Evolutionary conservation across 2,888 invertebrate genomes (phyloP).

Genomic region (Drosophila rubida): DNA sequence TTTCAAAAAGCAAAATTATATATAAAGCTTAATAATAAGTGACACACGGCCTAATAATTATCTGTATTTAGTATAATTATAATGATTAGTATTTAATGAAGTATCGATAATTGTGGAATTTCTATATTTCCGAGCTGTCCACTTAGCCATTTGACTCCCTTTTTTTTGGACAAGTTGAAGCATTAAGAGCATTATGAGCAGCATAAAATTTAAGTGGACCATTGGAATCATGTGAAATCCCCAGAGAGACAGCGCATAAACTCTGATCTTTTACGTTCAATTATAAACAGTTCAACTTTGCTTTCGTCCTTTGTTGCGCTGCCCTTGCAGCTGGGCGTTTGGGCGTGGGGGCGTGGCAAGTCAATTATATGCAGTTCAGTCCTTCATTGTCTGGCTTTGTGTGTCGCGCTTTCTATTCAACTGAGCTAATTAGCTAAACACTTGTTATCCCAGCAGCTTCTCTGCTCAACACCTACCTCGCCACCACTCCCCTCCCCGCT

Average conservation of each 20-base stretch:
- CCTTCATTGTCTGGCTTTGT: slow-evolving; percentile 25
- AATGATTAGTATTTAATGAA: too few relatives aligned
- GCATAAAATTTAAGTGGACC: not conserved
- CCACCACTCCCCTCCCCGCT: too few relatives aligned
- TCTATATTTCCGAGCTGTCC: too few relatives aligned
- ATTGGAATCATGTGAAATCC: slow-evolving; percentile 16
- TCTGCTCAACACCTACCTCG: slow-evolving; percentile 4
- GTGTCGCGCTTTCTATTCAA: slow-evolving; percentile 42
- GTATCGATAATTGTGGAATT: too few relatives aligned
- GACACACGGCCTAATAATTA: too few relatives aligned
- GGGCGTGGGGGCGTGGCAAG: slow-evolving; percentile 51
- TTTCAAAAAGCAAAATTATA: too few relatives aligned
- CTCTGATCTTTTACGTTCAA: slow-evolving; percentile 35
- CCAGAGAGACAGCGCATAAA: slow-evolving; percentile 21
- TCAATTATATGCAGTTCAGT: slow-evolving; percentile 67
- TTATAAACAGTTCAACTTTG: slow-evolving; percentile 52
- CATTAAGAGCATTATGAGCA: not conserved
- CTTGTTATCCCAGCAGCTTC: slow-evolving; percentile 49
- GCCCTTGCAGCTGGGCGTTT: not conserved
- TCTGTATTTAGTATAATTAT: too few relatives aligned
- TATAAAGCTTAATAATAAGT: too few relatives aligned
- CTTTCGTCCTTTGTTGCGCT: slow-evolving; percentile 37
- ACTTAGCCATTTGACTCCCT: not conserved
- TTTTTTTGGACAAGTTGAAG: slow-evolving; percentile 14
- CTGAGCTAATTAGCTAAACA: slow-evolving; percentile 68